phyloP scores from a whole-genome alignment of 1,140 invertebrate species.

The Drosophila asahinai region DNA sequence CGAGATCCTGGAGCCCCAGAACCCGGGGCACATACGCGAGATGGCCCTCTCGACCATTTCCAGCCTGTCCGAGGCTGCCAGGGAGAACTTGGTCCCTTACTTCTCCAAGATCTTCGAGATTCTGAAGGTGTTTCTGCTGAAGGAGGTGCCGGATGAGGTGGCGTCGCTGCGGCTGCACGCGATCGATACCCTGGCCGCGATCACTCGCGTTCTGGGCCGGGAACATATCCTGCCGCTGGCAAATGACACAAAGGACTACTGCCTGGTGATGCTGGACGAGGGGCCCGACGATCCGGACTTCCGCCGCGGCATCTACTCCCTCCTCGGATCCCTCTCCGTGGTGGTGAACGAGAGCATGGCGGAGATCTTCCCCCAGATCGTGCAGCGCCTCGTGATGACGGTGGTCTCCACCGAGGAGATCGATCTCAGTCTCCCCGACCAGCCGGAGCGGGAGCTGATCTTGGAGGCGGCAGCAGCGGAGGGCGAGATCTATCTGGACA shows the following conservation, averaged over 20 bases:
- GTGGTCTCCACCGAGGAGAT: slow-evolving; percentile 87
- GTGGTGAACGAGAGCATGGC: slow-evolving; percentile 90
- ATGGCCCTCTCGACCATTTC: slow-evolving; percentile 90
- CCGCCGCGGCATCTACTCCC: slow-evolving; percentile 89
- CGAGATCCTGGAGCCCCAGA: slow-evolving; percentile 86
- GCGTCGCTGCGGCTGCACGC: slow-evolving; percentile 88
- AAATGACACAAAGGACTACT: slow-evolving; percentile 89
- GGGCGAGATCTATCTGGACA: slow-evolving; percentile 85
- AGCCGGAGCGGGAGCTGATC: slow-evolving; percentile 85
- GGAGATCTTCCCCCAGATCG: slow-evolving; percentile 88
- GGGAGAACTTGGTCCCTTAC: slow-evolving; percentile 90
- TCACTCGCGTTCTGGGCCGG: slow-evolving; percentile 89
- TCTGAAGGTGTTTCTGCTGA: slow-evolving; percentile 88
- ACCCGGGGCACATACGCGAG: slow-evolving; percentile 88
- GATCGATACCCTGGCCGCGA: slow-evolving; percentile 89
- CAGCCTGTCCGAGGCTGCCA: slow-evolving; percentile 89
- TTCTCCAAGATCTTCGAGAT: slow-evolving; percentile 89
- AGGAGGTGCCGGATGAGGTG: slow-evolving; percentile 86
- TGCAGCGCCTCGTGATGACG: slow-evolving; percentile 89
- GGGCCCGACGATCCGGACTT: slow-evolving; percentile 90
- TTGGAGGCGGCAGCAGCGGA: slow-evolving; percentile 74
- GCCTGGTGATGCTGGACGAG: slow-evolving; percentile 87
- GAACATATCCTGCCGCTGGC: slow-evolving; percentile 89
- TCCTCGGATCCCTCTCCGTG: slow-evolving; percentile 90
- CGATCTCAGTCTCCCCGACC: slow-evolving; percentile 88